Base-by-base conservation (phyloP, 2,113 vertebrate genomes). In the Mustelus asterias region DNA sequence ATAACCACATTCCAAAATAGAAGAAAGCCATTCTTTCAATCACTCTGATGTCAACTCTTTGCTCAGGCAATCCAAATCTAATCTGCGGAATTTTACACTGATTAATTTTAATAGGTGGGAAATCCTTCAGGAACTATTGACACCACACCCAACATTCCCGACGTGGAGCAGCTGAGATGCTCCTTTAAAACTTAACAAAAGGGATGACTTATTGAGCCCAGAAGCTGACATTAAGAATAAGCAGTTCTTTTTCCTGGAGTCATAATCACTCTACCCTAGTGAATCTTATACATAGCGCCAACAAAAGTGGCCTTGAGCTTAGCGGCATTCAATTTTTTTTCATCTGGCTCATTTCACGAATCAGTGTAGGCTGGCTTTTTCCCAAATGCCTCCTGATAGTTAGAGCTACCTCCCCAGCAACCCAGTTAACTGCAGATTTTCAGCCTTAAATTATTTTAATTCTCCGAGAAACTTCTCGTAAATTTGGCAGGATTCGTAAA, bases 231-330 rank as follows among this genome's bases (percentile, higher is more conserved):
- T 18, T 69, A 37, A 94, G n/a, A 69, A 69, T 37, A 44, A 41
- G 63, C 92, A 94, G 8, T 20, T 67, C 18, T 94, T 94, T 89
- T 69, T 37, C 63, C 63, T 22, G 37, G n/a, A 94, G 60, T 41
- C 86, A 89, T 58, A 86, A 54, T 88, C 24, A 0, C 90, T 93
- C 90, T 65, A 5, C 41, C 8, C n/a, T 24, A 37, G 63, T 22
- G 63, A 94, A 94, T 67, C 20, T 94, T 67, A 69, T 4, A 37
- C 18, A 69, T 22, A 69, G 18, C 44, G 9, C 37, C 9, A 94
- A 94, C n/a, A 69, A 69, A 94, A 65, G 41, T 94, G 65, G n/a
- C 92, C 63, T 37, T 94, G 92, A n/a, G 92, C 92, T 94, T 60
- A 94, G 7, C n/a, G 20, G 92, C 13, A 69, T 9, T 86, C 22